Conservation (phyloP, 2,113 vertebrate species). For the Manacus vitellinus region DNA sequence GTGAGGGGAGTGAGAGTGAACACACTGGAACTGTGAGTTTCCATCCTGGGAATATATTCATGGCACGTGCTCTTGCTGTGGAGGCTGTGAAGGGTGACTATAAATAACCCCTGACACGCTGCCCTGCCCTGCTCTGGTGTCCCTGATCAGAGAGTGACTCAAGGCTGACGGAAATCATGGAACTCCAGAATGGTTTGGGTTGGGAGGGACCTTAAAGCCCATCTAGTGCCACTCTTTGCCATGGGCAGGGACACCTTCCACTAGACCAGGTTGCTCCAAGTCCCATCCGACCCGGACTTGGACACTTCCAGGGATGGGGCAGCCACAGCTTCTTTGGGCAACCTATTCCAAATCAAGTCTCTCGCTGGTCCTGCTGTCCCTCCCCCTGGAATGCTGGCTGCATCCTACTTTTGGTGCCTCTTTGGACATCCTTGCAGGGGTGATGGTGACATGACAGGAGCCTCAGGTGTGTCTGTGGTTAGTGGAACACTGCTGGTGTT, state of each 20-base stretch:
- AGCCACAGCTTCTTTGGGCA: not conserved
- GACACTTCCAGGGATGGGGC: not conserved
- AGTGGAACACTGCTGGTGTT: conserved; percentile 7
- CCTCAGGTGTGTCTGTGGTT: conserved; percentile 5
- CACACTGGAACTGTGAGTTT: not conserved
- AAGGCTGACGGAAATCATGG: not conserved
- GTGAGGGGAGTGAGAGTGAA: not conserved
- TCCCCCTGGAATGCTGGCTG: not conserved
- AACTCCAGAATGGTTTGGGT: not conserved
- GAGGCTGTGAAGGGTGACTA: not conserved
- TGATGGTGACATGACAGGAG: not conserved
- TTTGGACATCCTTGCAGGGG: not conserved
- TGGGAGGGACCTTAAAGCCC: not conserved
- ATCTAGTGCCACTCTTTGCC: not conserved
- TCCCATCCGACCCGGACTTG: fast-evolving
- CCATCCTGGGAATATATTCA: not conserved
- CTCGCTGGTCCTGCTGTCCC: not conserved
- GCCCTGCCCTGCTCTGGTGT: not conserved
- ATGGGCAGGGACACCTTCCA: not conserved
- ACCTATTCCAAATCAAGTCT: not conserved
- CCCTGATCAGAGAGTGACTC: fast-evolving
- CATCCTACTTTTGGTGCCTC: not conserved
- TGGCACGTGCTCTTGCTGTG: not conserved
- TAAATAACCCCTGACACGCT: not conserved
- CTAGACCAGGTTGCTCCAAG: not conserved